A percentile compares a stretch with the other conserved stretches of the same genome.
phyloP scores from a whole-genome alignment of 2,113 vertebrate genomes.

The Plotosus lineatus region DNA sequence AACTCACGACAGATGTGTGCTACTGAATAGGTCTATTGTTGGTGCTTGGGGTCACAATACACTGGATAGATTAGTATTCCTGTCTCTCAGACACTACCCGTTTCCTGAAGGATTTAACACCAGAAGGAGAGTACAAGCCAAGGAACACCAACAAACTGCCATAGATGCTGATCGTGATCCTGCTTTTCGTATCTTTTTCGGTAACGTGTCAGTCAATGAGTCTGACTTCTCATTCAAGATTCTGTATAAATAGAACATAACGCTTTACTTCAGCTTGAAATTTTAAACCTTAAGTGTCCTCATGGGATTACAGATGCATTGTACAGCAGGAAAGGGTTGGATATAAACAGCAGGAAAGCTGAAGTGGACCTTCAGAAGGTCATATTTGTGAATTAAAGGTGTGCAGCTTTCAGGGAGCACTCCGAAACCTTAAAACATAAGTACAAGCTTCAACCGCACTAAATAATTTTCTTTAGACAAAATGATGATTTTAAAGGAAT shows the following conservation, averaged over 20 bases:
- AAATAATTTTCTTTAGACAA: too few relatives aligned
- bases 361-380: conserved; percentile 10
- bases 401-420: not conserved
- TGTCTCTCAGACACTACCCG: conserved; percentile 50
- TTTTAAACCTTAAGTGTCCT: conserved; percentile 9
- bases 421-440: not conserved
- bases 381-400: conserved; percentile 4
- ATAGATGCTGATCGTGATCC: not conserved
- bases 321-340: not conserved
- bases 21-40: conserved; percentile 54
- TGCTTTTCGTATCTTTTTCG: not conserved
- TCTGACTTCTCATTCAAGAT: not conserved
- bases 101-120: conserved; percentile 55
- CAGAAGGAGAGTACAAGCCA: conserved; percentile 25
- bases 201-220: not conserved
- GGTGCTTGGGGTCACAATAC: conserved; percentile 50
- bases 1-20: conserved; percentile 8
- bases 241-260: conserved; percentile 21
- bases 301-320: not conserved
- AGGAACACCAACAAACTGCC: conserved; percentile 2
- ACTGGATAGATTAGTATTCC: conserved; percentile 62
- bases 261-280: conserved; percentile 5
- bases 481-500: not conserved
- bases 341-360: not conserved
- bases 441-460: not conserved